These are phyloP conservation scores for Eubasilissa regina DNA, from an alignment of 1,140 invertebrate genomes.

Conservation along the genomic window DNA sequence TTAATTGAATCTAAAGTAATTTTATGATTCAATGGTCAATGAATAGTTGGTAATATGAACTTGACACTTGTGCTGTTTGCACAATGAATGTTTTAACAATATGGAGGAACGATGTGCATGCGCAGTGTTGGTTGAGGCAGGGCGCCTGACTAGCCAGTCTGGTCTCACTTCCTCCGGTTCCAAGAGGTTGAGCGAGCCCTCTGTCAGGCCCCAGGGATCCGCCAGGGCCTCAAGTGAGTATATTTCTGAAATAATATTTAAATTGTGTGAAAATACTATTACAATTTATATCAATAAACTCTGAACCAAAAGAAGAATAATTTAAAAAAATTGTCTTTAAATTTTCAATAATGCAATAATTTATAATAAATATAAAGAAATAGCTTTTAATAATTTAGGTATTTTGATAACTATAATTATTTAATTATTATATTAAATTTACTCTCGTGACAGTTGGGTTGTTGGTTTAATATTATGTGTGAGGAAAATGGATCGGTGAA, in stretches of 20 bases:
- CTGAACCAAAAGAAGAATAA: too few relatives aligned
- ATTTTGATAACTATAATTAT: too few relatives aligned
- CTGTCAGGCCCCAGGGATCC: slow-evolving; percentile 10
- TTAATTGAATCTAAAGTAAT: too few relatives aligned
- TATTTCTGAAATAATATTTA: not conserved
- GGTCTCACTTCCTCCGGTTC: slow-evolving; percentile 12
- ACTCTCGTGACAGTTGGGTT: not conserved
- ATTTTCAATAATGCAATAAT: too few relatives aligned
- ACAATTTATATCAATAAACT: too few relatives aligned
- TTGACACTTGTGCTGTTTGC: not conserved
- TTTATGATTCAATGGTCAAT: not conserved
- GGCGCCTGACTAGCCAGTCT: slow-evolving; percentile 29
- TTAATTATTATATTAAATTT: not conserved
- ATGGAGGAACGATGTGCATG: slow-evolving; percentile 36
- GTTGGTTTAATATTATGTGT: slow-evolving; percentile 13
- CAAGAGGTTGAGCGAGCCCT: slow-evolving; percentile 55
- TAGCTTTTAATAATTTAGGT: too few relatives aligned
- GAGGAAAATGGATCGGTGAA: slow-evolving; percentile 1
- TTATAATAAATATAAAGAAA: too few relatives aligned
- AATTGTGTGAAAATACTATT: too few relatives aligned
- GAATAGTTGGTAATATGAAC: not conserved
- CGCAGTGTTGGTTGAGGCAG: slow-evolving; percentile 38
- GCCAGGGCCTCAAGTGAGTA: slow-evolving; percentile 56
- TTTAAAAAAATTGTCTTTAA: too few relatives aligned
- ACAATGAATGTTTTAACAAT: slow-evolving; percentile 34